A percentile compares a stretch with the other conserved stretches of the same genome.
Evolutionary conservation across 2,888 invertebrate species (phyloP).

Genomic region (Callyntrura guangdongensis): DNA sequence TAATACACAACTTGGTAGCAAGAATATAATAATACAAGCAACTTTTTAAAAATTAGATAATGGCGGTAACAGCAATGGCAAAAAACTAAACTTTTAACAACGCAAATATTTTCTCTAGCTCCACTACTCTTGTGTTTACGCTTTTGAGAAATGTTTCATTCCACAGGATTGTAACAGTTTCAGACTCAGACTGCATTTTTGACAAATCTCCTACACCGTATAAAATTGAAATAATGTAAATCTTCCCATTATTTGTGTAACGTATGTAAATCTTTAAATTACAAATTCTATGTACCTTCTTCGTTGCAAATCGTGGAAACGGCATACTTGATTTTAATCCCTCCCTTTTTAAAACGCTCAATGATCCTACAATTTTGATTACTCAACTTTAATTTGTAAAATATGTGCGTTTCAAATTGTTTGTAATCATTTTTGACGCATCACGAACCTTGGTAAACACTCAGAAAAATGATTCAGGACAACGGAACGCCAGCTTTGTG

Average conservation of each 20-base stretch:
- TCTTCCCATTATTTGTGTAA: no score
- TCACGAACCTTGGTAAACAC: conserved; percentile 57
- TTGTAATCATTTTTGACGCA: background rate
- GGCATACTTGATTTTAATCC: background rate
- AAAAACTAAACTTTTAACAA: background rate
- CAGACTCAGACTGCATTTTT: background rate
- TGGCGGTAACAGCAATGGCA: background rate
- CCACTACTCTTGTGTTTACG: background rate
- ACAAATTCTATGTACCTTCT: conserved; percentile 52
- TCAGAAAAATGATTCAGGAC: conserved; percentile 32
- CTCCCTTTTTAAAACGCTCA: conserved; percentile 28
- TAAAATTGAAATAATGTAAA: background rate
- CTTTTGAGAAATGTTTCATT: conserved; percentile 38
- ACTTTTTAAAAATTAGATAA: background rate
- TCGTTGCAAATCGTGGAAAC: conserved; percentile 26
- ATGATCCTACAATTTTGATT: conserved; percentile 44
- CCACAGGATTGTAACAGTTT: conserved; percentile 36
- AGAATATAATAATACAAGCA: no score
- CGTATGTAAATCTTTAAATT: no score
- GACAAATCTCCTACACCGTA: conserved; percentile 28
- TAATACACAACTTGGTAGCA: no score
- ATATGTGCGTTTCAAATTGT: background rate
- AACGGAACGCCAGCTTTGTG: conserved; percentile 55
- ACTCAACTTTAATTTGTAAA: background rate
- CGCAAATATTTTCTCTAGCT: conserved; percentile 9